Evolutionary conservation across 2,888 invertebrate genomes (phyloP), one percentile per base, ranked within the genome.

Genomic region (Dryadula phaetusa): DNA sequence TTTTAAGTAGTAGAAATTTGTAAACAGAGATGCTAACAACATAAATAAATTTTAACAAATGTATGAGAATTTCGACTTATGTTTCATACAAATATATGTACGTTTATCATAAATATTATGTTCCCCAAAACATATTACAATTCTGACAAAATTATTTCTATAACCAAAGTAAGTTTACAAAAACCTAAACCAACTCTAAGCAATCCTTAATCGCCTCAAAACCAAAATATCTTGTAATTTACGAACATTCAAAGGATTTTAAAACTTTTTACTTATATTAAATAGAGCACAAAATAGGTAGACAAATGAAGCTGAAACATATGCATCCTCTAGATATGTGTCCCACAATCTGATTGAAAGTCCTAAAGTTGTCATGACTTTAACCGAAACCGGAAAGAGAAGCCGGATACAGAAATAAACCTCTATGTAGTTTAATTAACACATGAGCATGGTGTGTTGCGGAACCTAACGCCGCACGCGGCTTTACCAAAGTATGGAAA

Each of bases 271-370:
- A 0, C 3, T 3, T 18, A 1, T 12, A 0, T n/a, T n/a, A n/a
- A 7, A 28, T 52, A 62, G 4, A 18, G 32, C 1, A 32, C 10
- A 34, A 22, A 54, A 10, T 54, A 18, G 20, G 12, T 20, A 14
- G 22, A 63, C 20, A 16, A 34, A 49, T 34, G 10, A 22, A 28
- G 6, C 6, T 3, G 6, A 3, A 28, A 6, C 3, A 8, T 20
- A 58, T 65, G 44, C 62, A 52, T 65, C 65, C 68, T 40, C 68
- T 37, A 25, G 62, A 62, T 49, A 62, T 62, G 10, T 56, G 62
- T 62, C 53, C 62, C 49, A 47, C 58, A 62, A 62, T 62, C 62
- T 37, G 65, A 32, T 28, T 32, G n/a, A 20, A 56, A 61, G 56
- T 62, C 16, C 37, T 60, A 12, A 52, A 44, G 18, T 62, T 52